These are phyloP conservation scores for Gobionotothen gibberifrons DNA, from an alignment of 2,797 vertebrate genomes.

Conservation along the genomic window DNA sequence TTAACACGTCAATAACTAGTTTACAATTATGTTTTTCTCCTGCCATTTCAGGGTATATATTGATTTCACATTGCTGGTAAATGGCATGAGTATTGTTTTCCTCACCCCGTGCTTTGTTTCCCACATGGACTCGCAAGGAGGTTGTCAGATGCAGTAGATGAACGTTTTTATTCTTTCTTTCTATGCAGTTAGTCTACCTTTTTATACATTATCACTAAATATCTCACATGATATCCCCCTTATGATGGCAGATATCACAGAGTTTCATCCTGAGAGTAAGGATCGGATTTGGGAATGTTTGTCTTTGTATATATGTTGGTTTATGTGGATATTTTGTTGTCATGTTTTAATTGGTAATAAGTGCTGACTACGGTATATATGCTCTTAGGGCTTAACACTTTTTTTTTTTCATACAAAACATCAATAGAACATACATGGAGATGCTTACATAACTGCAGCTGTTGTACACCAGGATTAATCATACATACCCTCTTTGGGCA, in stretches of 20 bases:
- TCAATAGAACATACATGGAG: too few relatives aligned
- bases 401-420: not conserved
- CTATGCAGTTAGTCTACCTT: conserved; percentile 30
- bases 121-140: conserved; percentile 56
- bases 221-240: conserved; percentile 1
- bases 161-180: conserved; percentile 10
- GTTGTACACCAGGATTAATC: too few relatives aligned
- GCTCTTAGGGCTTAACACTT: not conserved
- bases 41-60: conserved; percentile 86
- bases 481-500: too few relatives aligned
- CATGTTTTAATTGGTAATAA: not conserved
- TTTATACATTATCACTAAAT: conserved; percentile 19
- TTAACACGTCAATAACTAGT: conserved; percentile 88
- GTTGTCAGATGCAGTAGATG: conserved; percentile 37
- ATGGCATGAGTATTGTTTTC: conserved; percentile 73
- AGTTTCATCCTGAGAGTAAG: not conserved
- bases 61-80: conserved; percentile 87
- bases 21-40: conserved; percentile 85
- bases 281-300: conserved; percentile 7
- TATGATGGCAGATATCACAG: conserved; percentile 1
- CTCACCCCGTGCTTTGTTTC: conserved; percentile 48
- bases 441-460: too few relatives aligned
- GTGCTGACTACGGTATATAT: not conserved
- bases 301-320: not conserved
- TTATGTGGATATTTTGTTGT: not conserved